Evolutionary conservation across 2,888 invertebrate species (phyloP), one percentile per base, ranked within the genome.

Genomic region (Eupithecia inturbata): DNA sequence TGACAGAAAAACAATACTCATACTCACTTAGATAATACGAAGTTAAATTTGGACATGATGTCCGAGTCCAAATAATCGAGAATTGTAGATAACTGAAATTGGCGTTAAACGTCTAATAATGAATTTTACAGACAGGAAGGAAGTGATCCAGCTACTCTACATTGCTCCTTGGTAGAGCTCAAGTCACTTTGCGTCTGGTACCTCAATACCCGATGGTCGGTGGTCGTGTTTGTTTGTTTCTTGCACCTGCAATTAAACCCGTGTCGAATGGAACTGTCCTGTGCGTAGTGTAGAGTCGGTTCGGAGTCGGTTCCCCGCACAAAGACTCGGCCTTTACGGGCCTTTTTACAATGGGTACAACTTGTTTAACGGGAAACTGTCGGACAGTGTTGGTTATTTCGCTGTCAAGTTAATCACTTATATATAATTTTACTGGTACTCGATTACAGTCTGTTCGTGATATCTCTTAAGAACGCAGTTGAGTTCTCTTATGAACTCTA

Each of bases 231-330:
- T 82, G 72, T 84, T 83, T 83, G 79, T 86, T 83, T 85, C 83
- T 82, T 82, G 76, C 82, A 84, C 82, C 82, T 83, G 82, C 78
- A 79, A 80, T 85, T 78, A 67, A 79, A 62, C 49, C 82, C 82
- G 81, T 82, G 81, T 78, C 85, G 72, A 78, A 81, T 76, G 70
- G 62, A 19, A 62, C 62, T 19, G 28, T 5, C 19, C 31, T 5
- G 16, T 62, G 62, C 6, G 19, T 62, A 16, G 60, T 60, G 16
- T 16, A 14, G 53, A n/a, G n/a, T 10, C 6, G 3, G 4, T 31
- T 62, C 62, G 4, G 31, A 7, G 28, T 62, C 19, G 62, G 31
- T 16, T 62, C 31, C 6, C 31, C 31, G 3, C 68, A 73, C 73
- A 71, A 74, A 71, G 36, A 45, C 41, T 64, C 49, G 36, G 28